Evolutionary conservation across 2,113 vertebrate species (phyloP).

Genomic region (Columbina picui): DNA sequence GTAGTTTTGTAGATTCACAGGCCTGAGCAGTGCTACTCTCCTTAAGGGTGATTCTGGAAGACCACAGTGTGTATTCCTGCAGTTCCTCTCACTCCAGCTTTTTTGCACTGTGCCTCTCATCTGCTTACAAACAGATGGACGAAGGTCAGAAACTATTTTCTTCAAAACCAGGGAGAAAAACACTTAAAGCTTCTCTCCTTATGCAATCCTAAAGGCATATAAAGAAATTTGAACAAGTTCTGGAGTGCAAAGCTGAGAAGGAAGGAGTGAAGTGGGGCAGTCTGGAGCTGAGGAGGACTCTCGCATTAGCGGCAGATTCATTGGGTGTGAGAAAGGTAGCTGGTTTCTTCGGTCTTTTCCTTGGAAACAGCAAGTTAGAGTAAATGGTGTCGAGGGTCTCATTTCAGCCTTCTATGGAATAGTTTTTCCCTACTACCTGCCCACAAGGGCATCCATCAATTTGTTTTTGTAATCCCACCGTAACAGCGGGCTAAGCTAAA

Average conservation of each 20-base stretch:
- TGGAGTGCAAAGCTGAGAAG: background rate
- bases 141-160: background rate
- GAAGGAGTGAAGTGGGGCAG: background rate
- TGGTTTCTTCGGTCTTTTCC: background rate
- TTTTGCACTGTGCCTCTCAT: background rate
- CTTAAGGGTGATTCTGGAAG: background rate
- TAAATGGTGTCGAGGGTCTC: background rate
- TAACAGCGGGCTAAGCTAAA: background rate
- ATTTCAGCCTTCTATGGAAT: background rate
- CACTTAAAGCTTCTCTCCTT: background rate
- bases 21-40: background rate
- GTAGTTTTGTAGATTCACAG: background rate
- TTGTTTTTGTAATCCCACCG: rapidly evolving
- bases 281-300: background rate
- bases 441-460: background rate
- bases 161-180: background rate
- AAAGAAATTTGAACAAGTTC: background rate
- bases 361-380: background rate
- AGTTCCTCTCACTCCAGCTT: background rate
- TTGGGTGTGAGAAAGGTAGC: rapidly evolving
- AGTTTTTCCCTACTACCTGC: background rate
- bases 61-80: background rate
- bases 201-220: rapidly evolving
- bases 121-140: background rate
- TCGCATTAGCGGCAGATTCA: background rate